Conservation (phyloP, 2,797 vertebrate genomes). For the Avahi laniger region DNA sequence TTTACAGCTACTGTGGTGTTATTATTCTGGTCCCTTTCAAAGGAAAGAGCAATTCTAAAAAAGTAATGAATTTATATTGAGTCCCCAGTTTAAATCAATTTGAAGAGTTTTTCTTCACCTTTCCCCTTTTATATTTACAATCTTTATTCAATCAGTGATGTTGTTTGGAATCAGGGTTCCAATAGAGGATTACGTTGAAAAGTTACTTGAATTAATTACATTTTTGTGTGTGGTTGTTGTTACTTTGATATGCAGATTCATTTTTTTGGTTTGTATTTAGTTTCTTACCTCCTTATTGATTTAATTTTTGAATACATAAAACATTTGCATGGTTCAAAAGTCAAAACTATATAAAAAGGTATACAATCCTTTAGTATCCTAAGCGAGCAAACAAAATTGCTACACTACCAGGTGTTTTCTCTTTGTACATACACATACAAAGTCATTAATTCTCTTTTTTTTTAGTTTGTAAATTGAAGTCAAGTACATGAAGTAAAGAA, state of each 20-base stretch:
- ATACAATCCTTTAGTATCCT: background rate
- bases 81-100: background rate
- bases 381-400: conserved; percentile 9
- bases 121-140: conserved; percentile 17
- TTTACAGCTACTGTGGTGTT: background rate
- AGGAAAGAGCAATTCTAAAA: background rate
- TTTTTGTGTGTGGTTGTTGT: background rate
- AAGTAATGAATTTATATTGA: background rate
- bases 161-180: background rate
- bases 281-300: background rate
- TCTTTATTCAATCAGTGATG: background rate
- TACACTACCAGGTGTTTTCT: background rate
- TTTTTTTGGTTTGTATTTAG: background rate
- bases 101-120: background rate
- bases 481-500: background rate
- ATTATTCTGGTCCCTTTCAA: background rate
- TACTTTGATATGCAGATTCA: background rate
- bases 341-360: background rate
- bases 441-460: background rate
- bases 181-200: background rate
- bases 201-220: conserved; percentile 9
- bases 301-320: conserved; percentile 39
- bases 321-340: conserved; percentile 2
- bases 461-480: conserved; percentile 17
- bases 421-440: background rate